Evolutionary conservation across 2,797 vertebrate species (phyloP), one percentile per base, ranked within the genome.

Genomic region (Furcifer pardalis): DNA sequence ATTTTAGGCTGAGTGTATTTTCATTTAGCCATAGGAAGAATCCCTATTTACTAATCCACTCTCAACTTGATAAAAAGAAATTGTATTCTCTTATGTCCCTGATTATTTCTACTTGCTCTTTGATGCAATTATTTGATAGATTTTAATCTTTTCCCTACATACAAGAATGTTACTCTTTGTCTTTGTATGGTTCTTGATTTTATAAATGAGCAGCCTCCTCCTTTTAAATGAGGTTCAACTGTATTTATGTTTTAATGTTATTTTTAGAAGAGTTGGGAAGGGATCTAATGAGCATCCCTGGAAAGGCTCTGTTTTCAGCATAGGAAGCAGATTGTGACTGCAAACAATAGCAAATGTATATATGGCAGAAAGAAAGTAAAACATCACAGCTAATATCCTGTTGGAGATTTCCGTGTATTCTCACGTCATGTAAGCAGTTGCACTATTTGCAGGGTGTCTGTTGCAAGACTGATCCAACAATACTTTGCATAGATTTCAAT

Each of bases 311-410:
- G 25, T 32, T 75, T 60, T 59, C 40, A 77, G 77, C 77, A 17
- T 42, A 81, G 79, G 84, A 86, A 86, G 30, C 73, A 81, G 79
- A 73, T 86, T 86, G 73, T 59, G 49, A 62, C 72, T 71, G 46
- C 52, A 81, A 81, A 81, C 79, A 86, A 81, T 81, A 60, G 78
- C 21, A 60, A 46, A 17, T 81, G 42, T 49, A 73, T 63, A 52
- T 63, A 35, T 81, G 56, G 3, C 32, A 76, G 40, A 60, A 81
- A 69, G 9, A 77, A 23, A 62, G 6, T 76, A 49, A 81, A 86
- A 86, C 63, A 71, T 81, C 73, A 69, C 77, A 19, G 52, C 52
- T 19, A 56, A 19, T 56, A 56, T 56, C 52, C 52, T 56, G 52
- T 56, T 56, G 52, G 52, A 56, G 52, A 56, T 56, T 56, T 56